phyloP scores from a whole-genome alignment of 2,113 vertebrate species.

The Megatriorchis doriae region DNA sequence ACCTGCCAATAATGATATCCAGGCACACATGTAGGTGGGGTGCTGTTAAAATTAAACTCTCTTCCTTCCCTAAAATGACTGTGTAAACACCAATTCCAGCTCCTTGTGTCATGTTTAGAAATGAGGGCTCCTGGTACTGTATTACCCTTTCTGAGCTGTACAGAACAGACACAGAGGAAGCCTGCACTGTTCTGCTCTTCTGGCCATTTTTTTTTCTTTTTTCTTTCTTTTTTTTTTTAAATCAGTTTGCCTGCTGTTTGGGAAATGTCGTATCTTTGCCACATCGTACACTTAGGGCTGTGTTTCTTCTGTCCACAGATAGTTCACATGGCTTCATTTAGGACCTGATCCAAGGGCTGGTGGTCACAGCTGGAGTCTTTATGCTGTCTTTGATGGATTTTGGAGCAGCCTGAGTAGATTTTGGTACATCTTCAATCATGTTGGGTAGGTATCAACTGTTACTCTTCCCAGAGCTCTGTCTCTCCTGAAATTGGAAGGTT shows the following conservation, averaged over 20 bases:
- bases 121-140: neutral
- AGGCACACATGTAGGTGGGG: neutral
- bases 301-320: neutral
- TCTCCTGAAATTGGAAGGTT: neutral
- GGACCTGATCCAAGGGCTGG: constrained; percentile 6
- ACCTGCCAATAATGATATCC: constrained; percentile 40
- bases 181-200: neutral
- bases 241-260: neutral
- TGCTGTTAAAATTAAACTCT: constrained; percentile 34
- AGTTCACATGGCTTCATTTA: constrained; percentile 48
- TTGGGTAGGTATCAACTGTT: neutral
- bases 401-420: neutral
- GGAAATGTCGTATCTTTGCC: neutral
- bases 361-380: constrained; percentile 42
- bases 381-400: constrained; percentile 24
- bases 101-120: constrained; percentile 6
- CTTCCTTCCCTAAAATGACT: constrained; percentile 13
- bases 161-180: neutral
- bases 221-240: neutral
- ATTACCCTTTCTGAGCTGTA: neutral
- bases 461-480: neutral
- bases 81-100: constrained; percentile 49
- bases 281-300: neutral
- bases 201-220: neutral
- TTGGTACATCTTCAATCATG: constrained; percentile 24